phyloP scores from a whole-genome alignment of 2,888 invertebrate species.

The Calliphora vomitoria region DNA sequence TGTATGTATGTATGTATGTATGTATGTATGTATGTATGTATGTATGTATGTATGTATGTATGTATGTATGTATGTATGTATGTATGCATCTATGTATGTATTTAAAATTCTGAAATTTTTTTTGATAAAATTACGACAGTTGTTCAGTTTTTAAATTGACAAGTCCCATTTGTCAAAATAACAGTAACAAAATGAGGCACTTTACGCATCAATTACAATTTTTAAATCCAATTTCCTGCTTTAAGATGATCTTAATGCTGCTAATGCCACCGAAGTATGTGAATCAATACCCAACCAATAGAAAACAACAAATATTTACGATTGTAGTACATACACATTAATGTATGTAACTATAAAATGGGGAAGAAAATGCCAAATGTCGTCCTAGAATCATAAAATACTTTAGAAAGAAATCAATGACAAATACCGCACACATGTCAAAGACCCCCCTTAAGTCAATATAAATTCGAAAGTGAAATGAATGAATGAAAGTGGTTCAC shows the following conservation, averaged over 20 bases:
- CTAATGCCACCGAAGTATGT: slow-evolving; percentile 36
- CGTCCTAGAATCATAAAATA: slow-evolving; percentile 38
- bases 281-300: slow-evolving; percentile 40
- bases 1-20: no score
- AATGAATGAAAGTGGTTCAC: slow-evolving; percentile 45
- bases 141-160: slow-evolving; percentile 71
- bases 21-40: no score
- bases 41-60: no score
- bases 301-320: neutral
- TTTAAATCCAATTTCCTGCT: slow-evolving; percentile 72
- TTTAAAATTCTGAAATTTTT: neutral
- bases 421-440: slow-evolving; percentile 71
- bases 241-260: slow-evolving; percentile 37
- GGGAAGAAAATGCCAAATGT: slow-evolving; percentile 36
- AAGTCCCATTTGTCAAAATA: slow-evolving; percentile 72
- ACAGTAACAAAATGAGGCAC: slow-evolving; percentile 55
- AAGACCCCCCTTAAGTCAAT: slow-evolving; percentile 55
- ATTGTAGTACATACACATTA: no score
- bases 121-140: slow-evolving; percentile 59
- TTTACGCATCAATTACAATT: slow-evolving; percentile 68
- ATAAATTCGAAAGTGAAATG: slow-evolving; percentile 34
- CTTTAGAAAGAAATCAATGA: slow-evolving; percentile 62
- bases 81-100: no score
- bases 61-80: no score
- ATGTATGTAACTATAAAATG: slow-evolving; percentile 34